Evolutionary conservation across 2,113 vertebrate species (phyloP).

Genomic region (Cyanistes caeruleus): DNA sequence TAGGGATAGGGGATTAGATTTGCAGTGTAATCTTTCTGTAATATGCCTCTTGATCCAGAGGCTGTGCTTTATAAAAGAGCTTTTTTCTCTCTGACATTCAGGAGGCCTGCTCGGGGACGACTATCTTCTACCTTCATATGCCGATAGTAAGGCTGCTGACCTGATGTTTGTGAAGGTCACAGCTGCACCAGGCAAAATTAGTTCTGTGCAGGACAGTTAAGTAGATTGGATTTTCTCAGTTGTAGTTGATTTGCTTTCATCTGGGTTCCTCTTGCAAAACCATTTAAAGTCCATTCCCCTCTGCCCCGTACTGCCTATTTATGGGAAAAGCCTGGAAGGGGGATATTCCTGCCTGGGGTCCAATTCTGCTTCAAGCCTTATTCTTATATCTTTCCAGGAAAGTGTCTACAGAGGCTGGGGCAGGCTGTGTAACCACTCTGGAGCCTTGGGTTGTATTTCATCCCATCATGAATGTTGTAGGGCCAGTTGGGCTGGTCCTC

Average conservation of each 20-base stretch:
- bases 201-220: constrained; percentile 49
- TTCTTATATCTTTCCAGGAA: background rate
- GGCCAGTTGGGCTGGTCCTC: background rate
- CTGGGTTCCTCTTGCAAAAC: constrained; percentile 4
- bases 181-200: constrained; percentile 55
- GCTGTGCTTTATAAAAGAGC: background rate
- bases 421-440: background rate
- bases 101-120: background rate
- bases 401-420: background rate
- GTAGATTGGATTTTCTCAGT: constrained; percentile 58
- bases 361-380: background rate
- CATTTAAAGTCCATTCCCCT: constrained; percentile 31
- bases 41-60: constrained; percentile 11
- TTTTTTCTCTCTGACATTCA: constrained; percentile 23
- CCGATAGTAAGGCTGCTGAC: constrained; percentile 29
- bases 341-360: background rate
- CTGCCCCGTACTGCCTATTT: background rate
- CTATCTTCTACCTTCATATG: constrained; percentile 29
- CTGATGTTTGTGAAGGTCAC: constrained; percentile 34
- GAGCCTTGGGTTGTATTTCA: background rate
- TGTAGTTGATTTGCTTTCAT: constrained; percentile 58
- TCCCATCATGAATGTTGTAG: background rate
- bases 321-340: background rate
- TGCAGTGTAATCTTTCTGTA: constrained; percentile 43
- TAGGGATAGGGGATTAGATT: constrained; percentile 42